Conservation (phyloP, 2,113 vertebrate genomes). For the Rhea pennata region DNA sequence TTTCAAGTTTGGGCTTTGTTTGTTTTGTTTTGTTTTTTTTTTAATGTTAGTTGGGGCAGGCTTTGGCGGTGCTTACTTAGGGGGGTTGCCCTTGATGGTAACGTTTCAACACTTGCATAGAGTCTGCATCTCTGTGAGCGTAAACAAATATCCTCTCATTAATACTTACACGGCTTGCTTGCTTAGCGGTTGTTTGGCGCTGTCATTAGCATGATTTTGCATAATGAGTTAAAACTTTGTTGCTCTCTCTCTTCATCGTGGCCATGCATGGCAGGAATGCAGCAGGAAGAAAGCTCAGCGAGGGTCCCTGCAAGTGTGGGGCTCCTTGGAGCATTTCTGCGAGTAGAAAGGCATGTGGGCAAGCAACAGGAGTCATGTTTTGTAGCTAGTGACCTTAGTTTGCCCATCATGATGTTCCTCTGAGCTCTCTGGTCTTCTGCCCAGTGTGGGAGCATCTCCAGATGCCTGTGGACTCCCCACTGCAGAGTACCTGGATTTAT, state of each 20-base stretch:
- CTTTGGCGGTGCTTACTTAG: constrained; percentile 17
- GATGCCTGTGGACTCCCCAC: background rate
- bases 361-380: background rate
- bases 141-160: background rate
- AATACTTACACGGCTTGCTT: background rate
- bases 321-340: background rate
- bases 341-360: accelerated
- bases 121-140: background rate
- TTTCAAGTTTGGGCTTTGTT: constrained; percentile 12
- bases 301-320: background rate
- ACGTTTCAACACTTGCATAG: background rate
- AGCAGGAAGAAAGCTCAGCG: background rate
- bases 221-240: background rate
- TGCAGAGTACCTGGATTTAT: background rate
- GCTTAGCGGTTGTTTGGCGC: background rate
- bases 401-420: background rate
- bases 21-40: constrained; percentile 5
- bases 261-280: background rate
- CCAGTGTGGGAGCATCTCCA: background rate
- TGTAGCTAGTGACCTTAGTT: background rate
- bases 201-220: background rate
- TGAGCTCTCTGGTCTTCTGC: background rate
- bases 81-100: background rate
- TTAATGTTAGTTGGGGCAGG: background rate
- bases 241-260: background rate